Base-by-base conservation (phyloP, 2,888 invertebrate genomes). In the Rhynchonema sp. region DNA sequence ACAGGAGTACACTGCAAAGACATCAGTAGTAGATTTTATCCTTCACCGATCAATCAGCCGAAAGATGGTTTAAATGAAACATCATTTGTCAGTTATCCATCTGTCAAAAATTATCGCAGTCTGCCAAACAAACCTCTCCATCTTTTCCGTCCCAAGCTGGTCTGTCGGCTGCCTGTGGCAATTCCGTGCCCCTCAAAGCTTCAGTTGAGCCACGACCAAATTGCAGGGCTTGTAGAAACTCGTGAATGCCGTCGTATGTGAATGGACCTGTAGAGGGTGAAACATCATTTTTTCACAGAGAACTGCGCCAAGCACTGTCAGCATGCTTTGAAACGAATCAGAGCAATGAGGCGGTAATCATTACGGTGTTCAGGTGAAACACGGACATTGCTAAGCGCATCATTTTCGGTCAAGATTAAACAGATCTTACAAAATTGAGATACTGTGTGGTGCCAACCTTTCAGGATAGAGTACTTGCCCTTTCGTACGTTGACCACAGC, bases 401-500 rank as follows among this genome's bases (percentile, higher is more conserved):
- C 38, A 38, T 38, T 38, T 17, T 38, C 38, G 38, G 6, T n/a
- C n/a, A n/a, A n/a, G n/a, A n/a, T n/a, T n/a, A n/a, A n/a, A n/a
- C n/a, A n/a, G n/a, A n/a, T n/a, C n/a, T n/a, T n/a, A n/a, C n/a
- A n/a, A n/a, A n/a, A n/a, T n/a, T n/a, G n/a, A n/a, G n/a, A n/a
- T n/a, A n/a, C n/a, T n/a, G n/a, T n/a, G n/a, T n/a, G n/a, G n/a
- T n/a, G n/a, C 27, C 94, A 85, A 20, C 94, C 96, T 67, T 87
- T 80, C 1, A 98, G 80, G 9, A 88, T 80, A 0, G 94, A 87
- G 78, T 86, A 98, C 75, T 94, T 94, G 83, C 90, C 86, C 77
- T 98, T 98, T 76, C 92, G 87, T 22, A 85, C 82, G 76, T 92
- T 98, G 61, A 96, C 84, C 25, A 90, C 91, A 6, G 91, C 92